phyloP scores from a whole-genome alignment of 2,797 vertebrate genomes.

The Avahi laniger region DNA sequence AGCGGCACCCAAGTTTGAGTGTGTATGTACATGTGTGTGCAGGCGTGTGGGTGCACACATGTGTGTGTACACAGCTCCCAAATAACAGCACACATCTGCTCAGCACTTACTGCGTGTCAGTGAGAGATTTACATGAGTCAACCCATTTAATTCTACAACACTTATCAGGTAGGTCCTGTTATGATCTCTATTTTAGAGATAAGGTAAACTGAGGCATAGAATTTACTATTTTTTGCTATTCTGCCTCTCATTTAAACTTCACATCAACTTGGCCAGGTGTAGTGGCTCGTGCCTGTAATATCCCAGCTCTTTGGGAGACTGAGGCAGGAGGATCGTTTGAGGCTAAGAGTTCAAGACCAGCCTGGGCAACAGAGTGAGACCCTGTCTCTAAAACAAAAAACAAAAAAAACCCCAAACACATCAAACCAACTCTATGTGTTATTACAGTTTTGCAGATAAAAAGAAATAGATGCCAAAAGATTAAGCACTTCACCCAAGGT shows the following conservation, averaged over 20 bases:
- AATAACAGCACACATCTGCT: neutral
- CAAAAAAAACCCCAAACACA: no score
- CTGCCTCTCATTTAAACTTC: neutral
- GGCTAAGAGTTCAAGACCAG: no score
- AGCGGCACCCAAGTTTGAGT: neutral
- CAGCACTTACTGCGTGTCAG: neutral
- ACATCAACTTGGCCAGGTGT: neutral
- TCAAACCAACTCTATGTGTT: neutral
- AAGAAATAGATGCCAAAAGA: neutral
- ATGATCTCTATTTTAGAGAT: neutral
- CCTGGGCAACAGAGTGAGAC: no score
- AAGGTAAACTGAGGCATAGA: neutral
- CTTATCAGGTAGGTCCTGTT: neutral
- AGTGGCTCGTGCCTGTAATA: no score
- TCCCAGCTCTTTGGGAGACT: no score
- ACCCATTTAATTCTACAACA: neutral
- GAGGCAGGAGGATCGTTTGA: no score
- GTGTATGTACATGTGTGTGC: no score
- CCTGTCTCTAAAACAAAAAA: no score
- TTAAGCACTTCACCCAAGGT: neutral
- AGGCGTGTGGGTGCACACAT: rapidly evolving
- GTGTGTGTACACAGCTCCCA: neutral
- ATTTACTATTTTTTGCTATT: neutral
- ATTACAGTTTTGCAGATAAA: conserved; percentile 14
- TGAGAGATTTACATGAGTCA: neutral